Conservation (phyloP, 2,797 vertebrate species). For the Phoxinus dragarum region DNA sequence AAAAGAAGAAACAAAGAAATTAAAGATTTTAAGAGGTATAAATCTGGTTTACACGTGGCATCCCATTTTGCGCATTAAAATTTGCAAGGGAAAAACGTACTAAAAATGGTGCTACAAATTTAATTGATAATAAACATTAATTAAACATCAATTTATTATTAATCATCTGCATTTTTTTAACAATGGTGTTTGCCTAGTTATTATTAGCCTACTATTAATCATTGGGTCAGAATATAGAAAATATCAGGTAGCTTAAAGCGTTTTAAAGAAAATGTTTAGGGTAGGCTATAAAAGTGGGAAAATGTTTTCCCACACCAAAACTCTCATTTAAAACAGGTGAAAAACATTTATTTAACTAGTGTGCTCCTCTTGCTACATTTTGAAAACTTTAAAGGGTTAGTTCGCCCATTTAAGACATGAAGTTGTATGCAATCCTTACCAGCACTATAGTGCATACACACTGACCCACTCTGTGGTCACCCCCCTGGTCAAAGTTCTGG, state of each 20-base stretch:
- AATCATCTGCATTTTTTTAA: no score
- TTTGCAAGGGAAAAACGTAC: neutral
- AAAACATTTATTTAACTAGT: no score
- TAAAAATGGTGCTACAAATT: no score
- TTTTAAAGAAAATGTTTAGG: neutral
- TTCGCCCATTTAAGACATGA: no score
- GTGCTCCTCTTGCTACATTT: neutral
- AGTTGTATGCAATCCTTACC: no score
- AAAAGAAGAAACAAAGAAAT: neutral
- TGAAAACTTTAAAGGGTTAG: no score
- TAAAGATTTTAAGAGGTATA: neutral
- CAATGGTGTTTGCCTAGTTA: no score
- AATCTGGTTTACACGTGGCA: neutral
- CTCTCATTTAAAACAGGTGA: neutral
- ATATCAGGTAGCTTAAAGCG: neutral
- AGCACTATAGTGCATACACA: no score
- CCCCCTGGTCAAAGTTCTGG: no score
- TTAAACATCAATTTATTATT: neutral
- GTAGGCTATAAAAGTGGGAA: neutral
- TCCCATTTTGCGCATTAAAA: neutral
- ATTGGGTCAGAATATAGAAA: neutral
- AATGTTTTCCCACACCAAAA: neutral
- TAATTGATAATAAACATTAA: neutral
- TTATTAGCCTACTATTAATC: neutral
- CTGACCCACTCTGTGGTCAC: no score